Conservation (phyloP, 2,797 vertebrate species). For the Heteromormyrus szaboi region DNA sequence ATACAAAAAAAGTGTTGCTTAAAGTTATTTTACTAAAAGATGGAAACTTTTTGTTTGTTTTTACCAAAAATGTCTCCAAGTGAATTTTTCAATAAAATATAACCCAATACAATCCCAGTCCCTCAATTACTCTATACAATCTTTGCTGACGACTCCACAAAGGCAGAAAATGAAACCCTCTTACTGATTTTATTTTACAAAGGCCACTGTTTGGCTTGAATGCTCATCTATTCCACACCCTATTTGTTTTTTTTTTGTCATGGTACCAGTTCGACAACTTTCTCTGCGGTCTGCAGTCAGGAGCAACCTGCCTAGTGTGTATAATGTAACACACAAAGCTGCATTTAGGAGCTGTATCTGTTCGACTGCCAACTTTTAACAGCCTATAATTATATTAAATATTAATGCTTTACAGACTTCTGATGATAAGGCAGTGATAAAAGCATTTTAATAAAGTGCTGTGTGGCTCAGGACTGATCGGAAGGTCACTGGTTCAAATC, state of each 20-base stretch:
- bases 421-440: not conserved
- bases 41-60: not conserved
- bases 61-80: not conserved
- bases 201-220: not conserved
- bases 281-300: not conserved
- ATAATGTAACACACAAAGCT: not conserved
- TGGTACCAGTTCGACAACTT: not conserved
- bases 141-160: not conserved
- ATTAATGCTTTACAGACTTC: not conserved
- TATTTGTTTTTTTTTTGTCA: not conserved
- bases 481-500: not conserved
- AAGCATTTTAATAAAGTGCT: not conserved
- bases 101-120: not conserved
- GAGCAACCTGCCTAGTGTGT: not conserved
- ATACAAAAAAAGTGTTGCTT: not conserved
- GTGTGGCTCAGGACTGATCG: not conserved
- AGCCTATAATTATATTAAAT: not conserved
- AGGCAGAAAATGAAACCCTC: not conserved
- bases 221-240: not conserved
- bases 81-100: not conserved
- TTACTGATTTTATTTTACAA: not conserved
- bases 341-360: not conserved
- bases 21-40: not conserved
- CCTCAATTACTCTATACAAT: not conserved
- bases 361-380: not conserved